A percentile compares a stretch with the other conserved stretches of the same genome.
phyloP scores from a whole-genome alignment of 2,888 invertebrate genomes.

The Lithodes maja region DNA sequence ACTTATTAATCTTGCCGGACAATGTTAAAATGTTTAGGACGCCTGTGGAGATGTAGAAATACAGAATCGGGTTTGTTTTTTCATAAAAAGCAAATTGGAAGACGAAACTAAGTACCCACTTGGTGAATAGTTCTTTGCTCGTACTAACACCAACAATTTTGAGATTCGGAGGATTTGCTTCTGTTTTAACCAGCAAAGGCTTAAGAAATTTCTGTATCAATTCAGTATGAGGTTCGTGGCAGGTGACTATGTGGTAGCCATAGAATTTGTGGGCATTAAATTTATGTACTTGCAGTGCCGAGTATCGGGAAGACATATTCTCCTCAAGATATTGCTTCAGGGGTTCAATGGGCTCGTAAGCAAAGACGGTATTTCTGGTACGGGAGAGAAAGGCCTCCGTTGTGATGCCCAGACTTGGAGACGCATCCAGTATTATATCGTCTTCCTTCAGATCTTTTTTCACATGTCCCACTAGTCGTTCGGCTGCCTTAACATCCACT shows the following conservation, averaged over 20 bases:
- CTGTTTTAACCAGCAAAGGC: conserved; percentile 8
- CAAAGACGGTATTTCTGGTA: conserved; percentile 28
- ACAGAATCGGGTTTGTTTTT: conserved; percentile 33
- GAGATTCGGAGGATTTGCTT: neutral
- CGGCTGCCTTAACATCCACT: conserved; percentile 24
- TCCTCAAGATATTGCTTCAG: neutral
- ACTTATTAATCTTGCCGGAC: neutral
- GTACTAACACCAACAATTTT: conserved; percentile 36
- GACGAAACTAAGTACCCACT: conserved; percentile 23
- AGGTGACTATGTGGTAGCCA: conserved; percentile 22
- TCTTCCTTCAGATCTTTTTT: conserved; percentile 34
- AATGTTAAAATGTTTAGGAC: neutral
- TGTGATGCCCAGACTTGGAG: conserved; percentile 37
- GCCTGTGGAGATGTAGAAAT: conserved; percentile 34
- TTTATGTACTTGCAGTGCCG: conserved; percentile 11
- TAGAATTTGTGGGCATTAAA: conserved; percentile 27
- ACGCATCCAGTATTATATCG: conserved; percentile 40
- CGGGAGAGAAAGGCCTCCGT: conserved; percentile 24
- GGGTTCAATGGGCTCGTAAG: conserved; percentile 37
- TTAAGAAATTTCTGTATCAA: conserved; percentile 19
- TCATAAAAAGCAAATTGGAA: conserved; percentile 45
- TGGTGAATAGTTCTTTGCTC: conserved; percentile 11
- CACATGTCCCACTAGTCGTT: conserved; percentile 33
- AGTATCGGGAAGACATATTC: neutral
- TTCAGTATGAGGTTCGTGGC: neutral